phyloP scores from a whole-genome alignment of 2,113 vertebrate genomes.

The Brachyistius frenatus region DNA sequence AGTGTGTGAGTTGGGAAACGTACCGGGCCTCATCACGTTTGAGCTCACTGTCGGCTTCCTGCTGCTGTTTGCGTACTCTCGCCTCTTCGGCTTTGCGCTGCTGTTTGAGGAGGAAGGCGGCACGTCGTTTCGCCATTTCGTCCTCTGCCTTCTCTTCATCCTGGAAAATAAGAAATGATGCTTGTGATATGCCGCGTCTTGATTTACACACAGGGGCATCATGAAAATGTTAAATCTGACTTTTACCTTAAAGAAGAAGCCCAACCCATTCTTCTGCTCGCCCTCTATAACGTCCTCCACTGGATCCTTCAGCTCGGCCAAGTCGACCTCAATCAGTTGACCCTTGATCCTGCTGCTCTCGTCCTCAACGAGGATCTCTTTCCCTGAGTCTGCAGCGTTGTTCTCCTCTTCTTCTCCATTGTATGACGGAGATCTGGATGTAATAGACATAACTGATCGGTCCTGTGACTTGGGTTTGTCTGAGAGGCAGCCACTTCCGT shows the following conservation, averaged over 20 bases:
- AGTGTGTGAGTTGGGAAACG: background rate
- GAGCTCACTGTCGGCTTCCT: conserved; percentile 91
- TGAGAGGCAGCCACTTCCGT: conserved; percentile 60
- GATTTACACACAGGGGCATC: background rate
- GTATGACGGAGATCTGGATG: background rate
- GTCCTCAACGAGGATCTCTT: conserved; percentile 77
- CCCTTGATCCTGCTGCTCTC: conserved; percentile 85
- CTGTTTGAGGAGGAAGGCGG: conserved; percentile 94
- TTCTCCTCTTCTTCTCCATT: conserved; percentile 55
- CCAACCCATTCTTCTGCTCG: conserved; percentile 91
- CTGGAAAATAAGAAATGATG: conserved; percentile 69
- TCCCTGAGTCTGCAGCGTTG: conserved; percentile 67
- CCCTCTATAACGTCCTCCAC: conserved; percentile 80
- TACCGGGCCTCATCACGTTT: conserved; percentile 95
- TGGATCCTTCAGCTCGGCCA: conserved; percentile 88
- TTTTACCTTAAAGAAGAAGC: conserved; percentile 97
- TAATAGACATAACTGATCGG: conserved; percentile 54
- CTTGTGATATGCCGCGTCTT: background rate
- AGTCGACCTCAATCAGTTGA: conserved; percentile 93
- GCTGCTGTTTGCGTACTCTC: conserved; percentile 89
- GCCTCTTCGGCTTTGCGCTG: conserved; percentile 97
- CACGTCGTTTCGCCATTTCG: conserved; percentile 93
- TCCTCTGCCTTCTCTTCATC: conserved; percentile 96
- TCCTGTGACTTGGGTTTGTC: conserved; percentile 74
- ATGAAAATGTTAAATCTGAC: background rate